These are phyloP conservation scores for Nyctibius grandis DNA, from an alignment of 2,797 vertebrate genomes.

Conservation along the genomic window DNA sequence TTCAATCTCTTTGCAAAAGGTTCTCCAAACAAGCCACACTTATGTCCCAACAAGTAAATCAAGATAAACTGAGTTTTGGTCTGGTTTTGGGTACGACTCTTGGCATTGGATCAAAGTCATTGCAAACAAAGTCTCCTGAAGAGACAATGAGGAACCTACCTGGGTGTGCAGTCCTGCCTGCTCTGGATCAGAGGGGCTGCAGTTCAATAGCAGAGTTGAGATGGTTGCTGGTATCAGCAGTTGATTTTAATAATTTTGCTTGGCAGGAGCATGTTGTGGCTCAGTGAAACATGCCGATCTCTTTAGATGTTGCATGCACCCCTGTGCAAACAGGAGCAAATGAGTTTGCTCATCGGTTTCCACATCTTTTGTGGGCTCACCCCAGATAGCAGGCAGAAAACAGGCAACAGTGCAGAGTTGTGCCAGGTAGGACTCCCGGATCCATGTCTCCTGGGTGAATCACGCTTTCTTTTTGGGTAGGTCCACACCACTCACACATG, in stretches of 20 bases:
- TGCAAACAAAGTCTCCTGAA: not conserved
- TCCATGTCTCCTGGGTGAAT: not conserved
- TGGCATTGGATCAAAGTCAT: not conserved
- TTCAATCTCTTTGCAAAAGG: not conserved
- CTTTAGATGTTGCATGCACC: not conserved
- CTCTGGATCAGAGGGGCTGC: not conserved
- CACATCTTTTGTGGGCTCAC: not conserved
- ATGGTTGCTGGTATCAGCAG: not conserved
- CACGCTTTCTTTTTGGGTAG: fast-evolving
- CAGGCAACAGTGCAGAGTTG: not conserved
- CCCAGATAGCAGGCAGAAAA: not conserved
- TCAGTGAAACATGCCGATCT: not conserved
- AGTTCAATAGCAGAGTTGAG: not conserved
- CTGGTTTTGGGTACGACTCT: not conserved
- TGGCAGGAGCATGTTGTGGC: not conserved
- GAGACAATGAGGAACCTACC: not conserved
- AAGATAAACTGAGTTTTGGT: not conserved
- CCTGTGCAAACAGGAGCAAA: not conserved
- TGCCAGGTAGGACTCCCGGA: not conserved
- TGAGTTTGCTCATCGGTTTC: not conserved
- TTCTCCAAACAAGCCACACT: not conserved
- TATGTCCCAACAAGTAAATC: not conserved
- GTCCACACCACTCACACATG: not conserved
- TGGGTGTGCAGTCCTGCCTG: not conserved
- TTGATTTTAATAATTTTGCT: not conserved